Conservation (phyloP, 2,113 vertebrate species). For the Onychostruthus taczanowskii region DNA sequence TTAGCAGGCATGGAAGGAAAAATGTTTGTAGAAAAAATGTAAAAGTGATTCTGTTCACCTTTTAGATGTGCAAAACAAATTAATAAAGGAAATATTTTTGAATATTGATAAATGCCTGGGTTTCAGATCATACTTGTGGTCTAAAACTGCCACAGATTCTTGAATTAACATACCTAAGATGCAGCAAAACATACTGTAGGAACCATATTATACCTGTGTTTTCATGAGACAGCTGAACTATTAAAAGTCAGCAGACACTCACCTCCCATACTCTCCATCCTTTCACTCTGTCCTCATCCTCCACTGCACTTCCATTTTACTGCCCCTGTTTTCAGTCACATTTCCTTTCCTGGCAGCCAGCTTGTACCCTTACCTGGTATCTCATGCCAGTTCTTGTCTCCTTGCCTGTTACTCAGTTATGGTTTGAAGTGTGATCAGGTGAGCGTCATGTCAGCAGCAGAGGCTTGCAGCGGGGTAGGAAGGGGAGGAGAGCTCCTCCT, state of each 20-base stretch:
- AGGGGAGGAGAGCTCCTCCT: background rate
- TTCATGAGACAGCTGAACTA: background rate
- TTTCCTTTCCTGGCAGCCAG: background rate
- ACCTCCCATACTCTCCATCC: background rate
- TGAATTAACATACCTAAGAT: background rate
- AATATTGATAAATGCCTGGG: background rate
- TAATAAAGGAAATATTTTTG: background rate
- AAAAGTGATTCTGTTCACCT: background rate
- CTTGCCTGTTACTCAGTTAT: background rate
- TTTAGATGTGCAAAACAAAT: background rate
- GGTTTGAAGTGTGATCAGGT: background rate
- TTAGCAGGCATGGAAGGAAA: background rate
- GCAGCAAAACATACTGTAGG: background rate
- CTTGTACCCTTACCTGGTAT: rapidly evolving
- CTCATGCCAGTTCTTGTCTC: background rate
- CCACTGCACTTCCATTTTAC: background rate
- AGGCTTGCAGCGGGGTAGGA: background rate
- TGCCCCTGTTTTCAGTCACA: background rate
- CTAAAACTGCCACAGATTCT: background rate
- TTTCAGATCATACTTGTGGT: background rate
- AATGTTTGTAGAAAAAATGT: background rate
- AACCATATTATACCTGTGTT: background rate
- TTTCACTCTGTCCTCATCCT: background rate
- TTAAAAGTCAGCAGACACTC: background rate
- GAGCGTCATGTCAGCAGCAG: background rate